Conservation (phyloP, 2,888 invertebrate species). For the Nasonovia ribisnigri region DNA sequence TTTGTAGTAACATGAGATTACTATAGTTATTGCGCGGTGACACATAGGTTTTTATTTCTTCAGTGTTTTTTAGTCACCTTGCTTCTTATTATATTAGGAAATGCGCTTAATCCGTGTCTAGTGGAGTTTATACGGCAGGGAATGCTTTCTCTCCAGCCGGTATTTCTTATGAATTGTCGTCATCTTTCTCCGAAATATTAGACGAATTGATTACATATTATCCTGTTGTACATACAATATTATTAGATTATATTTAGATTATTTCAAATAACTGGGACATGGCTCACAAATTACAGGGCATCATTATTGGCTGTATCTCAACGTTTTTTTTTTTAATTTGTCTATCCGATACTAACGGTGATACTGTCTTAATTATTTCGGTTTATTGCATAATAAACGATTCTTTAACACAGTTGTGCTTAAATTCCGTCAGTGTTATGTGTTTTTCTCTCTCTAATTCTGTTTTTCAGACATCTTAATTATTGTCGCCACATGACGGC, state of each 20-base stretch:
- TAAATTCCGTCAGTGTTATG: not conserved
- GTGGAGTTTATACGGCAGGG: not conserved
- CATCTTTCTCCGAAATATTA: constrained; percentile 20
- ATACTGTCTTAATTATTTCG: constrained; percentile 23
- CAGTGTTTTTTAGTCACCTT: constrained; percentile 43
- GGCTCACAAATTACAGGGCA: not conserved
- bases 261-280: constrained; percentile 10
- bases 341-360: not conserved
- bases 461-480: constrained; percentile 60
- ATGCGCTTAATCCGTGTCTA: constrained; percentile 49
- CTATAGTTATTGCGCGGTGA: constrained; percentile 15
- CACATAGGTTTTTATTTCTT: constrained; percentile 49
- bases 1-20: not conserved
- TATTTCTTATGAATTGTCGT: constrained; percentile 35
- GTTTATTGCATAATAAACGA: constrained; percentile 40
- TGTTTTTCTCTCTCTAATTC: constrained; percentile 33
- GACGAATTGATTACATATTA: not conserved
- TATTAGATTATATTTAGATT: constrained; percentile 3
- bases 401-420: constrained; percentile 9
- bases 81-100: constrained; percentile 38
- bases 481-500: constrained; percentile 63
- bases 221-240: not conserved
- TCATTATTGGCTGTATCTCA: constrained; percentile 8
- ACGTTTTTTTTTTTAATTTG: not conserved
- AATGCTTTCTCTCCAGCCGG: constrained; percentile 51